Percentiles rank a stretch among this genome's conserved stretches.
Conservation (phyloP, 2,797 vertebrate species). For the Poeciliopsis infans region DNA sequence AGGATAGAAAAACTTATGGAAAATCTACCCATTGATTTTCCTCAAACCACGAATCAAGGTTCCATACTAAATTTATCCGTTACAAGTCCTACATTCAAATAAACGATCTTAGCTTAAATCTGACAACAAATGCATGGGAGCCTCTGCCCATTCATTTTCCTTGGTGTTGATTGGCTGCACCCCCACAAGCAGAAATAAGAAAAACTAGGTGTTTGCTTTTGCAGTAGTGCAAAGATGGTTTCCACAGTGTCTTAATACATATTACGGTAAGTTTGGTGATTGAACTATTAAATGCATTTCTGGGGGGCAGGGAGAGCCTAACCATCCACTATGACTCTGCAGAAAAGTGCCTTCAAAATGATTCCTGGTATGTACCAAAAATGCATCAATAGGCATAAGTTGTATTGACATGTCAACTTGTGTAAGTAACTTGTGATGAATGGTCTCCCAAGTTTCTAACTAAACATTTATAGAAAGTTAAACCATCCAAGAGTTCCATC, state of each 20-base stretch:
- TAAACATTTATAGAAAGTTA: background rate
- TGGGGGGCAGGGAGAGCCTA: no score
- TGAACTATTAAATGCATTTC: background rate
- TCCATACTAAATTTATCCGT: background rate
- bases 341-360: background rate
- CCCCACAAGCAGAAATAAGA: background rate
- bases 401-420: background rate
- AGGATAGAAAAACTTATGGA: no score
- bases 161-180: background rate
- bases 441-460: background rate
- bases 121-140: background rate
- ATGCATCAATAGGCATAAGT: background rate
- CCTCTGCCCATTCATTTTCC: background rate
- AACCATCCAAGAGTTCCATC: no score
- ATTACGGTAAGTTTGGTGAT: background rate
- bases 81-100: background rate
- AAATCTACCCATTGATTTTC: background rate
- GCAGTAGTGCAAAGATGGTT: background rate
- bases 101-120: background rate
- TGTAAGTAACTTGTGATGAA: background rate
- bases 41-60: no score
- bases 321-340: background rate
- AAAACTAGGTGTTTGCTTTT: background rate
- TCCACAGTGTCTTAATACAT: background rate
- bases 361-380: background rate